Base-by-base conservation (phyloP, 2,113 vertebrate species). In the Chaenocephalus aceratus region DNA sequence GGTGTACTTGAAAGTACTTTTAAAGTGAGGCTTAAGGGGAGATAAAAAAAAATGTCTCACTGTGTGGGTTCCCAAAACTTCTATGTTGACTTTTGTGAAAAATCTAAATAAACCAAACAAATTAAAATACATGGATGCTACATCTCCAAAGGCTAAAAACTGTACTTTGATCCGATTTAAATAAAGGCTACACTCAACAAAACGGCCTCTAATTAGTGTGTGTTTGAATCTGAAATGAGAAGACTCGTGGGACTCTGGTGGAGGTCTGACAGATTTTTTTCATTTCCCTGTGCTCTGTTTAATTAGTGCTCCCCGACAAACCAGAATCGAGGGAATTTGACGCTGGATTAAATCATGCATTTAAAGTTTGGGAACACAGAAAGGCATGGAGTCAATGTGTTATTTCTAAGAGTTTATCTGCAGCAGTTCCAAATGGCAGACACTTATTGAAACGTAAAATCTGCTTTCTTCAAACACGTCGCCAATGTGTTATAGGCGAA, bases 201-300 rank as follows among this genome's bases (percentile, higher is more conserved):
- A 91, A 91, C 46, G 49, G 72, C 78, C 84, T 94, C 76, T 93
- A 91, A 94, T 92, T 90, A 93, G 86, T 90, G 86, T 79, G 80
- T 83, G 86, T 88, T 86, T 91, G 88, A 86, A 86, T 90, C 80
- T 72, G 61, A 88, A 89, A 83, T 70, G 67, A 83, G 85, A 87
- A 91, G 77, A 53, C 85, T 57, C 84, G 60, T 12, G 51, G 48
- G 90, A 88, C 68, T 53, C 48, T 26, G 80, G 79, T 36, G 84
- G 83, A 85, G 80, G 85, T 86, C 84, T 83, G 77, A 75, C 34
- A 74, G 44, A 68, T 89, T 91, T 90, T 77, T 76, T 7, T 75
- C 61, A n/a, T 72, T 78, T 75, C 64, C 72, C 46, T 10, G 16
- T 15, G 56, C 75, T 77, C 67, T n/a, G 21, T 26, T 26, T 58